phyloP scores from a whole-genome alignment of 2,797 vertebrate genomes.

The Melanogrammus aeglefinus region DNA sequence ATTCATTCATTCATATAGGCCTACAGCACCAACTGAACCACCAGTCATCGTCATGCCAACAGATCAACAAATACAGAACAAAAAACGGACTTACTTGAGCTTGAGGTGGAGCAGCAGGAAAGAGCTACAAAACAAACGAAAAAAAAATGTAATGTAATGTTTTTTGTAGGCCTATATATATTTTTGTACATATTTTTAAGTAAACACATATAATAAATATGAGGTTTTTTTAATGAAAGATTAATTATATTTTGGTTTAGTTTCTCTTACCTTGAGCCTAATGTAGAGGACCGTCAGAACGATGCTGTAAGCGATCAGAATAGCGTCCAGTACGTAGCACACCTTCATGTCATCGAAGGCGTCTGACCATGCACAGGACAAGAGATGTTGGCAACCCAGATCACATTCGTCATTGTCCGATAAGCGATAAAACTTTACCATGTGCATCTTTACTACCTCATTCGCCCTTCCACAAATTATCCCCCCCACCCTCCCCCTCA shows the following conservation, averaged over 20 bases:
- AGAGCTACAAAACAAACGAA: slow-evolving; percentile 30
- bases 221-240: background rate
- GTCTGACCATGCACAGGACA: slow-evolving; percentile 27
- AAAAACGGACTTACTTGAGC: slow-evolving; percentile 33
- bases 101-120: background rate
- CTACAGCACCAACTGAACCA: background rate
- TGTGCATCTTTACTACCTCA: too few species aligned
- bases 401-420: background rate
- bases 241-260: background rate
- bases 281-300: slow-evolving; percentile 84
- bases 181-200: background rate
- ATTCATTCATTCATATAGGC: too few species aligned
- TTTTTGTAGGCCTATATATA: background rate
- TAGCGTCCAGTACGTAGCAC: slow-evolving; percentile 83
- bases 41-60: background rate
- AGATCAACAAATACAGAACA: background rate
- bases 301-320: slow-evolving; percentile 84
- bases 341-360: slow-evolving; percentile 50
- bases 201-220: background rate
- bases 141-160: background rate
- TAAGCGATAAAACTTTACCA: background rate
- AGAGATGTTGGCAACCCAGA: background rate
- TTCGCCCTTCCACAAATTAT: too few species aligned
- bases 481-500: too few species aligned
- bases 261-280: slow-evolving; percentile 76